phyloP scores from a whole-genome alignment of 2,113 vertebrate species.

The Melanostigma gelatinosum region DNA sequence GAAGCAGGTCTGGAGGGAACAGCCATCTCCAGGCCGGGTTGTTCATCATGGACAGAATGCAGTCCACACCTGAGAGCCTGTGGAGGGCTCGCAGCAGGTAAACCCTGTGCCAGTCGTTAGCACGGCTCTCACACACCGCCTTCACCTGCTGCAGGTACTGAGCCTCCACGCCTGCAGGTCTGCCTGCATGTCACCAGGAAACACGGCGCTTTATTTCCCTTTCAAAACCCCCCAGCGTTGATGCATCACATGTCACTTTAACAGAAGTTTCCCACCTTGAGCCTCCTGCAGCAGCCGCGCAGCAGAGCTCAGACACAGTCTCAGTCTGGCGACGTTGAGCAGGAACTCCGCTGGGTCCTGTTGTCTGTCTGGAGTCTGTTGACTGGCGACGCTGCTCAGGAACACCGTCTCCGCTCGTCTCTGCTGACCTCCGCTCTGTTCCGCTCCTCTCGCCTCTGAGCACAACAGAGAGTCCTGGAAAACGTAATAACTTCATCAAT shows the following conservation, averaged over 20 bases:
- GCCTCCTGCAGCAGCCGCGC: conserved; percentile 60
- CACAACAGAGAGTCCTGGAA: conserved; percentile 75
- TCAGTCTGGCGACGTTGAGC: conserved; percentile 72
- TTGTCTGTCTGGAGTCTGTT: conserved; percentile 57
- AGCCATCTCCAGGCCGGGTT: conserved; percentile 64
- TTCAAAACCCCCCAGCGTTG: neutral
- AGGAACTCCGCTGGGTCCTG: conserved; percentile 79
- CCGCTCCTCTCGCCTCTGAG: conserved; percentile 20
- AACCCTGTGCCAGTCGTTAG: conserved; percentile 78
- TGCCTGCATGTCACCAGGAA: conserved; percentile 10
- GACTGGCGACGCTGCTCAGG: conserved; percentile 72
- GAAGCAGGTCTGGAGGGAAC: conserved; percentile 75
- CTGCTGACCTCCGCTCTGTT: conserved; percentile 13
- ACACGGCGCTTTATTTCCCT: neutral
- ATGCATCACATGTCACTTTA: neutral
- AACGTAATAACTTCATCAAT: too few species aligned
- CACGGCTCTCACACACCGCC: conserved; percentile 67
- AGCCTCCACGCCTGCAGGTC: neutral
- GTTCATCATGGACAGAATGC: conserved; percentile 71
- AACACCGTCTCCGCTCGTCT: conserved; percentile 53
- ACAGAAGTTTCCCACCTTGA: conserved; percentile 39
- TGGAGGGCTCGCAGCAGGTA: conserved; percentile 79
- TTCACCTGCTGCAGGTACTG: conserved; percentile 71
- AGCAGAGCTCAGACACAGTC: conserved; percentile 70
- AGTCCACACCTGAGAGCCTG: conserved; percentile 62